Conservation (phyloP, 2,113 vertebrate genomes). For the Cygnus buccinator region DNA sequence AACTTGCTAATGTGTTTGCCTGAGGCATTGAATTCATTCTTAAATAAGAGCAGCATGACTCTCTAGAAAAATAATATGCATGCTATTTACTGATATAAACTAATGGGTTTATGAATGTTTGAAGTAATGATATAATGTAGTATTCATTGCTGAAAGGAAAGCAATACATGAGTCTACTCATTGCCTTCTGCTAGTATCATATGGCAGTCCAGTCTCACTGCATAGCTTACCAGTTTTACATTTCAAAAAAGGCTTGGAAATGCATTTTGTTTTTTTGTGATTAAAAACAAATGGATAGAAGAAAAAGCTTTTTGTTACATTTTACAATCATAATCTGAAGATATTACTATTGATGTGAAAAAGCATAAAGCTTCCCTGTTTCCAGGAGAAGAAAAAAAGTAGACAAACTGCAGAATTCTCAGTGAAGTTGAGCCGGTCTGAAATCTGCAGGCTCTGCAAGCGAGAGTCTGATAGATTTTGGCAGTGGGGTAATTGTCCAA, state of each 20-base stretch:
- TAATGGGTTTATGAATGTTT: constrained; percentile 54
- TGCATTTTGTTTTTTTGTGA: background rate
- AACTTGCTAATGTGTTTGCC: constrained; percentile 68
- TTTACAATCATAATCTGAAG: rapidly evolving
- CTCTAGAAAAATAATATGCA: background rate
- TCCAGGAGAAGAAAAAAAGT: background rate
- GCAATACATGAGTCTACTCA: background rate
- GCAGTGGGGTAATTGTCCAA: rapidly evolving
- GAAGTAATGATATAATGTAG: constrained; percentile 24
- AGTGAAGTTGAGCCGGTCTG: background rate
- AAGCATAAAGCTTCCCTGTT: rapidly evolving
- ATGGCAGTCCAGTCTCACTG: rapidly evolving
- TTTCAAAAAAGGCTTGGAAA: background rate
- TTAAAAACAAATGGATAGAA: background rate
- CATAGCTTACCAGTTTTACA: rapidly evolving
- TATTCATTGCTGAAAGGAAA: background rate
- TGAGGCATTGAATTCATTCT: constrained; percentile 48
- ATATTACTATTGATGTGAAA: rapidly evolving
- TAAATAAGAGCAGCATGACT: constrained; percentile 44
- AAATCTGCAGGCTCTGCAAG: background rate
- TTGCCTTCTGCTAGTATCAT: background rate
- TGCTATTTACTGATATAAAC: constrained; percentile 47
- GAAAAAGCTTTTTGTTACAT: background rate
- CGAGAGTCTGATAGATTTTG: rapidly evolving
- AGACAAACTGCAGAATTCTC: rapidly evolving